Evolutionary conservation across 2,797 vertebrate species (phyloP), one percentile per base, ranked within the genome.

Genomic region (Betta splendens): DNA sequence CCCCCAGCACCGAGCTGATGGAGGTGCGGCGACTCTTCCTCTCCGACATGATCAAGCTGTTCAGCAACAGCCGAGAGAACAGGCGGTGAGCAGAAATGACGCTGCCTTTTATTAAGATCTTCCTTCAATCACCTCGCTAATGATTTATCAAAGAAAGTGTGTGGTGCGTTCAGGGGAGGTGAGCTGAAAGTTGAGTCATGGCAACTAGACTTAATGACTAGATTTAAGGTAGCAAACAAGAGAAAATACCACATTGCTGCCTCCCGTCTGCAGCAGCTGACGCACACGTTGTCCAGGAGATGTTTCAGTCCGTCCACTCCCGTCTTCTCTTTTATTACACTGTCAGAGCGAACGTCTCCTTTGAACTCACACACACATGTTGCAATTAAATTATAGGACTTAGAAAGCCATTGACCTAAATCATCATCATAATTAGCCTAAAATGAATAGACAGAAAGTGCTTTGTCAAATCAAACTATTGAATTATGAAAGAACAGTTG

Each of bases 1-100:
- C 77, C 38, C 65, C 75, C 26, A 69, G 79, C 47, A 2, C 92
- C 20, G 94, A 95, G 66, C 89, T 96, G 76, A 96, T 96, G 95
- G 95, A 97, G 86, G 95, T 96, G 38, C 93, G 94, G 15, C 92
- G 93, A 22, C 91, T 95, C 67, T 98, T 98, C 89, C 92, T 98
- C 42, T 97, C 95, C 25, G 96, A 98, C 84, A 98, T 98, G 97
- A 97, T 98, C 89, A 98, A 98, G 79, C 93, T 98, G 79, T 98
- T 98, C 83, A 96, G 95, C 89, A 98, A 94, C 80, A 98, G 95
- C 80, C 93, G 96, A 65, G 96, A 98, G 90, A 98, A 98, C 89
- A 93, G 97, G 88, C 94, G 96, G 96, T 97, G 91, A 86, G 92
- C 69, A 46, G 31, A 42, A 45, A 36, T 57, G 22, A 8, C 44